phyloP scores from a whole-genome alignment of 2,113 vertebrate species.

The Promerops cafer region DNA sequence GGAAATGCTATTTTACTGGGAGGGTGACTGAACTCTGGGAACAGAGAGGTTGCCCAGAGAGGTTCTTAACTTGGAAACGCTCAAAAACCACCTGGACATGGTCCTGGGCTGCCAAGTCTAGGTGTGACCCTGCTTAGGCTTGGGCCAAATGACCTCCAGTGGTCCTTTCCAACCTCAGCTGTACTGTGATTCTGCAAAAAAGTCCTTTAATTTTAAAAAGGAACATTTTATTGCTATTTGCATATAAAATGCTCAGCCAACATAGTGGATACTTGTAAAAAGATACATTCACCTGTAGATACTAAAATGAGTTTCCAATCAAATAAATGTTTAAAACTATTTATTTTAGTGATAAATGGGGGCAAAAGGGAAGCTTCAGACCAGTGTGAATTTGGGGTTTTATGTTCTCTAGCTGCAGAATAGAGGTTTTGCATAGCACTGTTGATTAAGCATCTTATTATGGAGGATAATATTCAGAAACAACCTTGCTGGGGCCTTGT shows the following conservation, averaged over 20 bases:
- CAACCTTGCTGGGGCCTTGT: not conserved
- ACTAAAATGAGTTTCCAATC: not conserved
- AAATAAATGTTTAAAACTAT: not conserved
- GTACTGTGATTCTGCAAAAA: not conserved
- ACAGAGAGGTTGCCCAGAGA: not conserved
- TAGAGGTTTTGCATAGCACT: not conserved
- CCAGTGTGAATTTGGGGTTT: not conserved
- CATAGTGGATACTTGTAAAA: not conserved
- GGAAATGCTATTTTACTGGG: not conserved
- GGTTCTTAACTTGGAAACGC: not conserved
- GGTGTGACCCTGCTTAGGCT: not conserved
- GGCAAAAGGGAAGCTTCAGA: not conserved
- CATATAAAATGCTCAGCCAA: not conserved
- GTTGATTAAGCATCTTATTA: not conserved
- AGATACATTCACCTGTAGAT: not conserved
- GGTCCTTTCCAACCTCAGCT: not conserved
- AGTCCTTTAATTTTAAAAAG: not conserved
- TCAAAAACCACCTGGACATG: accelerated
- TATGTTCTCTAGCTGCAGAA: not conserved
- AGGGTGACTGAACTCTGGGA: not conserved
- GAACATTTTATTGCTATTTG: not conserved
- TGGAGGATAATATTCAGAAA: not conserved
- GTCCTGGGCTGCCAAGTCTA: not conserved
- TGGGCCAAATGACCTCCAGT: not conserved
- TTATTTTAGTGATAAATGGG: not conserved